These are phyloP conservation scores for Coranthus polyacanthus DNA, from an alignment of 2,797 vertebrate genomes.

Conservation along the genomic window DNA sequence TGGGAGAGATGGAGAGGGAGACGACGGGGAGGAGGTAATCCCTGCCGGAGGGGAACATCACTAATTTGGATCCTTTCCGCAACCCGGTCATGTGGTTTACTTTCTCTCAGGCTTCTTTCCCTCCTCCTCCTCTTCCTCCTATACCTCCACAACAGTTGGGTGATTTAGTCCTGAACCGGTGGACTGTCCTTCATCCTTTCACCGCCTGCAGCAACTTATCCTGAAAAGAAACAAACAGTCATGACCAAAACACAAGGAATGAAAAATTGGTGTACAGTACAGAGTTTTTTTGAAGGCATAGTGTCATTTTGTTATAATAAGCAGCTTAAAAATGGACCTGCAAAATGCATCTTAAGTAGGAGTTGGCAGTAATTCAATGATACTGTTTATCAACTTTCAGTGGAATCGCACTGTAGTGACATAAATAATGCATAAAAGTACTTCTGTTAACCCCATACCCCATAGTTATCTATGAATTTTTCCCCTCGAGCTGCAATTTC, in stretches of 20 bases:
- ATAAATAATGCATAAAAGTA: neutral
- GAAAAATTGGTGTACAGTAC: neutral
- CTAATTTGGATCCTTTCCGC: slow-evolving; percentile 61
- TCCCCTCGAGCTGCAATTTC: slow-evolving; percentile 1
- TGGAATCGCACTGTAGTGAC: neutral
- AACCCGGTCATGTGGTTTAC: slow-evolving; percentile 56
- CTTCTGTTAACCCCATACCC: slow-evolving; percentile 1
- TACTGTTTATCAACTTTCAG: neutral
- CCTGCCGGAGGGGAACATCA: slow-evolving; percentile 75
- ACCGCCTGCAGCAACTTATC: slow-evolving; percentile 13
- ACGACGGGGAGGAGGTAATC: slow-evolving; percentile 72
- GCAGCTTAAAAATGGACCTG: neutral
- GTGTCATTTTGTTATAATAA: slow-evolving; percentile 1
- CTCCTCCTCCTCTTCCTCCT: slow-evolving; percentile 14
- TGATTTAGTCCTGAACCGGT: slow-evolving; percentile 47
- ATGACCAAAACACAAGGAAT: slow-evolving; percentile 15
- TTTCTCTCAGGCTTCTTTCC: slow-evolving; percentile 33
- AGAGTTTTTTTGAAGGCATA: neutral
- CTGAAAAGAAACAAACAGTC: slow-evolving; percentile 49
- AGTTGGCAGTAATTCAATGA: neutral
- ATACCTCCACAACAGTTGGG: slow-evolving; percentile 39
- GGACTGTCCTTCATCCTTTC: slow-evolving; percentile 34
- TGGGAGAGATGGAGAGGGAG: slow-evolving; percentile 60
- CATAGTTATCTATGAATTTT: slow-evolving; percentile 5
- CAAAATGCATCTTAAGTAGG: neutral